Base-by-base conservation (phyloP, 2,888 invertebrate genomes). In the Aquatica leii region DNA sequence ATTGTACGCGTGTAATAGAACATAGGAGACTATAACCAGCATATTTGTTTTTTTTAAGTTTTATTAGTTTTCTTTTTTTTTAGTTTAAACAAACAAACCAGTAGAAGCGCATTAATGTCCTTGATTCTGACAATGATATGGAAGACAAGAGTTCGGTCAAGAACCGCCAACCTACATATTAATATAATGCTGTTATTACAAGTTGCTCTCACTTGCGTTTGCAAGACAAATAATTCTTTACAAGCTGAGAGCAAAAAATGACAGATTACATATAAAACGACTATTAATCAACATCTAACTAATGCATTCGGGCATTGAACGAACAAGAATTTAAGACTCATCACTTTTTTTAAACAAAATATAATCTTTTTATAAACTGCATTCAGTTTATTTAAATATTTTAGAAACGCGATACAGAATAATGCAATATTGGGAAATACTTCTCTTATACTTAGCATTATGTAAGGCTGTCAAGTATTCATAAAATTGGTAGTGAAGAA, bases 131-230 rank as follows among this genome's bases (percentile, higher is more conserved):
- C 71, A 72, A 71, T 73, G 74, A 72, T 74, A 73, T 73, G 74
- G 71, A 74, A 76, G 76, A 76, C 76, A 75, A 76, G 71, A 75
- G 76, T 73, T 76, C 73, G 76, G 76, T 77, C 77, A 77, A 75
- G 76, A 75, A 76, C 77, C 77, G 71, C 65, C 66, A 68, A 62
- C 74, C 70, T 73, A 68, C 67, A 62, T 62, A 35, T 49, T 41
- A 20, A 24, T 12, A 34, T 59, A 37, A 46, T 53, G 31, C 18
- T 54, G 54, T 20, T 34, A 41, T 35, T 52, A 35, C 35, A 50
- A 24, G 31, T 46, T 52, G 14, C 41, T 41, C 12, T 12, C 18
- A 24, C n/a, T 5, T 57, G 58, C 51, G 46, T 56, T 40, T 52
- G 24, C 35, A 35, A 56, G 35, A 21, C 35, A 43, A 56, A 15